These are phyloP conservation scores for Megalopta genalis DNA, from an alignment of 1,140 invertebrate genomes.

Conservation along the genomic window DNA sequence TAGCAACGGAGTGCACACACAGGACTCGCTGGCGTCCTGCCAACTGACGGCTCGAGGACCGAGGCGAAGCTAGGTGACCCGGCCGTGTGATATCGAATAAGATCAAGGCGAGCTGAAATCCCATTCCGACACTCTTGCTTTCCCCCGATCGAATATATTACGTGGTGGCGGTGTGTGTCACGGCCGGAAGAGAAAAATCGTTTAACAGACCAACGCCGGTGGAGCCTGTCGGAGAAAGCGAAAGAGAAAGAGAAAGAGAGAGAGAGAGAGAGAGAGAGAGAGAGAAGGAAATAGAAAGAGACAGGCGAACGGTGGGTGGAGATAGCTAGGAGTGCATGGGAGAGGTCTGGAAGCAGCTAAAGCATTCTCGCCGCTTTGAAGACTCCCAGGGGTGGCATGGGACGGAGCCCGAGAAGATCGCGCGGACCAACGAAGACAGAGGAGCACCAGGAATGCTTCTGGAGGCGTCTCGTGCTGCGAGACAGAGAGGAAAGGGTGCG, in stretches of 20 bases:
- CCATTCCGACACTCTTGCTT: conserved; percentile 30
- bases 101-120: conserved; percentile 52
- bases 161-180: conserved; percentile 6
- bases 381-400: conserved; percentile 27
- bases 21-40: conserved; percentile 25
- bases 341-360: conserved; percentile 38
- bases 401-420: conserved; percentile 26
- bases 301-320: too few relatives aligned
- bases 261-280: too few relatives aligned
- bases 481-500: conserved; percentile 10
- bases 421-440: conserved; percentile 34
- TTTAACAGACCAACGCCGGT: conserved; percentile 30
- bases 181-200: conserved; percentile 37
- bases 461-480: conserved; percentile 31
- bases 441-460: conserved; percentile 46
- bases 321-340: conserved; percentile 1
- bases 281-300: too few relatives aligned
- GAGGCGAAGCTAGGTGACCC: conserved; percentile 39
- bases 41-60: conserved; percentile 32
- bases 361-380: conserved; percentile 52
- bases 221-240: too few relatives aligned
- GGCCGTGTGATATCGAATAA: conserved; percentile 49
- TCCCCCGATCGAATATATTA: conserved; percentile 53
- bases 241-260: too few relatives aligned
- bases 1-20: conserved; percentile 27